Base-by-base conservation (phyloP, 2,113 vertebrate genomes). In the Gadus chalcogrammus region DNA sequence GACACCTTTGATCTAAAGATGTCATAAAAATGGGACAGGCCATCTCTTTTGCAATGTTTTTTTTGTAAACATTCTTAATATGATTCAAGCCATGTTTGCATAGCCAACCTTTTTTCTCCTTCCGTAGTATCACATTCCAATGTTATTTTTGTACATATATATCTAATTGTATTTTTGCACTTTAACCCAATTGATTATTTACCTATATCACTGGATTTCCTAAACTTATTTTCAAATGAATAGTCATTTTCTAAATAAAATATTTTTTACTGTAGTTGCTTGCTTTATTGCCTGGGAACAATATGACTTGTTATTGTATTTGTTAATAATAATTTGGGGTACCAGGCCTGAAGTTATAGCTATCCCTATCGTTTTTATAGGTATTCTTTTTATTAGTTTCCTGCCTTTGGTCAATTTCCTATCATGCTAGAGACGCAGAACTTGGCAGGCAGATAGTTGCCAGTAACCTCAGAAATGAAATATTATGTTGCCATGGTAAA, bases 151-250 rank as follows among this genome's bases (percentile, higher is more conserved):
- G 90, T 93, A 92, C 92, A 92, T 89, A 92, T 86, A 86, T 79
- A 85, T 92, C 83, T 85, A 85, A 91, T 74, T 92, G 91, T 95
- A 95, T 95, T 94, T 95, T 97, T 96, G 97, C 96, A 99, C 96
- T 98, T 98, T 98, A 97, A 91, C 92, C 93, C 95, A 93, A 95
- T 94, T 94, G 92, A 91, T 95, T 95, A 95, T 93, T 94, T 93
- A 93, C 95, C 96, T 97, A 92, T 97, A 96, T 95, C 96, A 98
- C 96, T 98, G 95, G 95, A 99, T 95, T 91, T 93, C 88, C 81
- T 88, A 90, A 94, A 93, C 92, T 89, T 93, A 93, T 94, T 94
- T 92, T 94, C 90, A 91, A 96, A 95, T 94, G 92, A 96, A 95
- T 94, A 91, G 93, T 94, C 93, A 93, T 96, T 96, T 95, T 95